Evolutionary conservation across 2,113 vertebrate species (phyloP), one percentile per base, ranked within the genome.

Genomic region (Orycteropus afer): DNA sequence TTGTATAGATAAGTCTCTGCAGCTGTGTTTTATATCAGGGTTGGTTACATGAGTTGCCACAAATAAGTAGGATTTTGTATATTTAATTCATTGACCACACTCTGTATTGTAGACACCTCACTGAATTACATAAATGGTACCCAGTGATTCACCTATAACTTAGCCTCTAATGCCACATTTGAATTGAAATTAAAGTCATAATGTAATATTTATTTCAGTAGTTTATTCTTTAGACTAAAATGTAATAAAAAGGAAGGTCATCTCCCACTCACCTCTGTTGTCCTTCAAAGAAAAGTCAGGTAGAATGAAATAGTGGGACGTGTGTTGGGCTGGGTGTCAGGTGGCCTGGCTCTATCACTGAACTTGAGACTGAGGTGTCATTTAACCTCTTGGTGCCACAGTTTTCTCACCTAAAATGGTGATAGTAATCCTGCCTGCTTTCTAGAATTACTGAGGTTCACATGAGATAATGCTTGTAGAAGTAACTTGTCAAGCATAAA

Each of bases 81-180:
- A n/a, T 78, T 94, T 55, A 82, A 89, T 79, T 87, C 84, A 73
- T 63, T 89, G 76, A 80, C 78, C 57, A 27, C 55, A 74, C 91
- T 49, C 77, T 91, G 4, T 90, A 73, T 77, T 94, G 69, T 40
- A 18, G 51, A 57, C 12, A 73, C 42, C 32, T 96, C 78, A 25
- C 65, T 91, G 86, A 92, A 92, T 86, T 71, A 32, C 9, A n/a
- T 91, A 8, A 42, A 53, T 55, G 57, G 22, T 29, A 59, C 63
- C 59, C 47, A 63, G 47, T 40, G 22, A 40, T 84, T 71, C 45
- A 63, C 42, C 69, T 89, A 5, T 49, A 71, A 57, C 59, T 81
- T 89, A 67, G 17, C n/a, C 23, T 93, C 32, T 82, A 22, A 57
- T 65, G 32, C 37, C 34, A 49, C 59, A 73, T 85, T 77, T 79